Conservation (phyloP, 1,140 invertebrate species). For the Luehdorfia chinensis region DNA sequence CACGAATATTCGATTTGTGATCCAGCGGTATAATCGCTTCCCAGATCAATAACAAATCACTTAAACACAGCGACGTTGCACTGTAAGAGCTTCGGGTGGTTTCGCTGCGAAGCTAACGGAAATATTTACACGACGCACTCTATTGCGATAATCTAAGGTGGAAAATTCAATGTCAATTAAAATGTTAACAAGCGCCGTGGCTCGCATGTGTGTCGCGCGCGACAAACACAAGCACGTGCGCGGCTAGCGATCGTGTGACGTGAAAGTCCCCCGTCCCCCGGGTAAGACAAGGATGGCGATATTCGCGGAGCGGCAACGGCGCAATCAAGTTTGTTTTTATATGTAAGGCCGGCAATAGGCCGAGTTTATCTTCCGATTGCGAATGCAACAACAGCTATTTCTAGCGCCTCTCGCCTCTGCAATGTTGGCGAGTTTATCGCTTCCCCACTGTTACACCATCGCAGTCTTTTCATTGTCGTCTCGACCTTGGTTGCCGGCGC, state of each 20-base stretch:
- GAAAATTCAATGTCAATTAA: constrained; percentile 70
- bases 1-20: not conserved
- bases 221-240: constrained; percentile 75
- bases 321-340: constrained; percentile 63
- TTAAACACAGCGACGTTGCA: constrained; percentile 2
- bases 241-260: constrained; percentile 50
- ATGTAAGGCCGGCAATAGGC: constrained; percentile 58
- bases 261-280: constrained; percentile 57
- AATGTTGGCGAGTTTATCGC: constrained; percentile 40
- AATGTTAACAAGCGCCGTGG: constrained; percentile 50
- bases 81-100: not conserved
- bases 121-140: constrained; percentile 29
- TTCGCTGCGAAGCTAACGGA: constrained; percentile 4
- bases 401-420: constrained; percentile 44
- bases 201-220: constrained; percentile 64
- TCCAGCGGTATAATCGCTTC: not conserved
- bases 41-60: constrained; percentile 1
- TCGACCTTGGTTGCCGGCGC: constrained; percentile 39
- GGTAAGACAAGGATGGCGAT: constrained; percentile 33
- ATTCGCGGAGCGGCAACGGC: constrained; percentile 50
- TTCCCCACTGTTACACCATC: constrained; percentile 27
- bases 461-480: constrained; percentile 38
- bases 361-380: constrained; percentile 67
- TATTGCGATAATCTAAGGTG: constrained; percentile 40
- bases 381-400: constrained; percentile 64